Percentiles rank a stretch among this genome's conserved stretches.
Conservation (phyloP, 2,113 vertebrate genomes). For the Falcunculus frontatus region DNA sequence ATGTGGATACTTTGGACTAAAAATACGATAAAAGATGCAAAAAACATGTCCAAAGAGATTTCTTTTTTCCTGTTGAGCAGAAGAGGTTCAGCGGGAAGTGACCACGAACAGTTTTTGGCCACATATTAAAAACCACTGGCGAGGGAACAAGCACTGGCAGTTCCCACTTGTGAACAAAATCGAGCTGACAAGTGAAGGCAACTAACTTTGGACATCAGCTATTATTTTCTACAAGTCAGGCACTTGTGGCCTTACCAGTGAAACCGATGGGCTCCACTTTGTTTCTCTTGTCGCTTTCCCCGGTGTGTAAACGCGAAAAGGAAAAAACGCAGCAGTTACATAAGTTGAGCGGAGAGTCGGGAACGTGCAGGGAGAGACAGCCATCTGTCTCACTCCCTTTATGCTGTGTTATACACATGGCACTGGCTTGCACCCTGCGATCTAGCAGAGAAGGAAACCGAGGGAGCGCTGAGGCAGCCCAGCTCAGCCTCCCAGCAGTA, state of each 20-base stretch:
- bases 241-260: background rate
- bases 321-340: background rate
- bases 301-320: background rate
- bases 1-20: background rate
- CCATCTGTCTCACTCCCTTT: conserved; percentile 4
- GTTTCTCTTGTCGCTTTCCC: background rate
- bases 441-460: background rate
- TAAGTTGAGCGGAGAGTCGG: background rate
- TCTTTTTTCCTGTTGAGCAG: background rate
- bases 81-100: conserved; percentile 2
- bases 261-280: background rate
- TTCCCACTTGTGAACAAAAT: background rate
- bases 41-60: background rate
- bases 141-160: background rate
- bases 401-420: background rate
- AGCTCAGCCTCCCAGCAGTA: background rate
- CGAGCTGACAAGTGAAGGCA: background rate
- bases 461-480: background rate
- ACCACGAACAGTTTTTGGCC: conserved; percentile 3
- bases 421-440: background rate
- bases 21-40: background rate
- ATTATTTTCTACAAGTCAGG: background rate
- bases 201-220: background rate
- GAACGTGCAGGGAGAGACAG: background rate
- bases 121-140: conserved; percentile 14